phyloP scores from a whole-genome alignment of 2,113 vertebrate genomes.

The Glaucidium brasilianum region DNA sequence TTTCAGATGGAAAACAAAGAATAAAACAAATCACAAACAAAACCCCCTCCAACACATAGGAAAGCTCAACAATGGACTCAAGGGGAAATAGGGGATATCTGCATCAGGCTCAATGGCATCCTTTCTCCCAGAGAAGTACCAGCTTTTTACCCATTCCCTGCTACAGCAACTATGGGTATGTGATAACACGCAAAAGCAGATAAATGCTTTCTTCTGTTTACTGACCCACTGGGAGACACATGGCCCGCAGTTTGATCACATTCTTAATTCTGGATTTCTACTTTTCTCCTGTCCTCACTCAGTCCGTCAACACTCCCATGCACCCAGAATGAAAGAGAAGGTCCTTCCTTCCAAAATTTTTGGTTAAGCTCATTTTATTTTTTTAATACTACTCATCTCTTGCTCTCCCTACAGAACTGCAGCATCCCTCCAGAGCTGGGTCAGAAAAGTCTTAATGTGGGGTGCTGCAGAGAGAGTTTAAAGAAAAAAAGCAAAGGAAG shows the following conservation, averaged over 20 bases:
- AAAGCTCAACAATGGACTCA: neutral
- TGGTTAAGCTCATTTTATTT: neutral
- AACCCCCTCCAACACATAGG: neutral
- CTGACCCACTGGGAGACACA: neutral
- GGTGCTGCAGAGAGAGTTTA: neutral
- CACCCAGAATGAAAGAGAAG: neutral
- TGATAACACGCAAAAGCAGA: neutral
- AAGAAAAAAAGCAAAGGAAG: neutral
- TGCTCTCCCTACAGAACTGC: neutral
- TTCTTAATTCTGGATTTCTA: neutral
- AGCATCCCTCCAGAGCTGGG: neutral
- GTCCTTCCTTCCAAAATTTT: neutral
- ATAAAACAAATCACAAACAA: neutral
- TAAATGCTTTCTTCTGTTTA: neutral
- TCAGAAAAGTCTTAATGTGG: neutral
- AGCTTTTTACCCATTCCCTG: neutral
- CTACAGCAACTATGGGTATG: neutral
- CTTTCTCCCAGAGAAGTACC: neutral
- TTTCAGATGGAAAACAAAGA: slow-evolving; percentile 11
- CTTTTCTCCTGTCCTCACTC: neutral
- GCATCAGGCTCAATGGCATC: neutral
- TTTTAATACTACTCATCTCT: neutral
- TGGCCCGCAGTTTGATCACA: neutral
- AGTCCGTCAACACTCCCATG: neutral
- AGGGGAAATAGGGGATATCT: neutral